Percentiles rank a stretch among this genome's conserved stretches.
These are phyloP conservation scores for Montipora capitata DNA, from an alignment of 92 coral and sea anemone species.

Conservation along the genomic window DNA sequence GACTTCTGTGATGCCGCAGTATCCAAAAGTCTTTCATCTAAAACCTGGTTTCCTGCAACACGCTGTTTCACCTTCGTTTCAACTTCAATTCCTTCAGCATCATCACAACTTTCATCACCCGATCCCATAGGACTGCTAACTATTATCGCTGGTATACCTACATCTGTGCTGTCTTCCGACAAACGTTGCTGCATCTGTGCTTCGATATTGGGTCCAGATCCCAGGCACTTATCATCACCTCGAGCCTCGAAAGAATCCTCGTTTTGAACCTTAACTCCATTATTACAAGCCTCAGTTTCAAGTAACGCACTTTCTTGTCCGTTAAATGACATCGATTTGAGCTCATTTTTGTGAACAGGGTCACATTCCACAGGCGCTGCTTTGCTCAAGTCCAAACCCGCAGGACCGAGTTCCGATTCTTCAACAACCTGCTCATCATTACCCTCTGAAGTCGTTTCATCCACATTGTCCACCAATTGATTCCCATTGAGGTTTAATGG, in stretches of 20 bases:
- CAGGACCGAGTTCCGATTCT: background rate
- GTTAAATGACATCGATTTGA: background rate
- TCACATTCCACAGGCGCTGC: background rate
- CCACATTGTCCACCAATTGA: background rate
- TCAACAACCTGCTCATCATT: background rate
- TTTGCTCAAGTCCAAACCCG: background rate
- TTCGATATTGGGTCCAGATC: background rate
- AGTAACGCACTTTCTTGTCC: background rate
- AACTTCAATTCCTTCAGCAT: background rate
- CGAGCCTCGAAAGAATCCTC: background rate
- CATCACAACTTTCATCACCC: conserved; percentile 22
- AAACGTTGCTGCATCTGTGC: background rate
- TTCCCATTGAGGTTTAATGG: background rate
- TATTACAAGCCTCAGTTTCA: background rate
- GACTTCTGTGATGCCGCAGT: background rate
- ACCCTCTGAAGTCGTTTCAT: too few relatives aligned
- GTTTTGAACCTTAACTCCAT: background rate
- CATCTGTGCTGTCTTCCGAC: background rate
- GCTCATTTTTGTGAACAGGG: background rate
- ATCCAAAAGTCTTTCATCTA: background rate
- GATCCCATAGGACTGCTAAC: conserved; percentile 43
- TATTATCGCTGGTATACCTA: conserved; percentile 31
- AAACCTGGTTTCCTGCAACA: background rate
- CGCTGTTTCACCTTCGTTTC: background rate
- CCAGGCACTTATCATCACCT: background rate